These are phyloP conservation scores for Polyploca ridens DNA, from an alignment of 2,888 invertebrate genomes.

Conservation along the genomic window DNA sequence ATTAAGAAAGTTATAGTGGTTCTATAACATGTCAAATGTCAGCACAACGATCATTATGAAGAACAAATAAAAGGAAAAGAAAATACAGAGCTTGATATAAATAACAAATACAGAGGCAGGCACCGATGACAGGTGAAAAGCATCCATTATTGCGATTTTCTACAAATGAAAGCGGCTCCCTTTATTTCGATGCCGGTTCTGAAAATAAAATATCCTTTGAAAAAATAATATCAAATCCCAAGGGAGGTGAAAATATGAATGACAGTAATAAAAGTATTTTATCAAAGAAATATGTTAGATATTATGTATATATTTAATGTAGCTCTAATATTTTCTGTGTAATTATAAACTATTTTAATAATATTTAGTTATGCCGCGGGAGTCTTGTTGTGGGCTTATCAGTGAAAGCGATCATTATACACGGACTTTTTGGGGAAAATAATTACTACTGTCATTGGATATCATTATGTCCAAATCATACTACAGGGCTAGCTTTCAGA, in stretches of 20 bases:
- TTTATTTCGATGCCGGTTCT: slow-evolving; percentile 48
- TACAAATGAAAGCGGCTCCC: slow-evolving; percentile 52
- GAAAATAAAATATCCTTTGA: slow-evolving; percentile 53
- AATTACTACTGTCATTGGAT: no score
- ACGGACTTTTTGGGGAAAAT: no score
- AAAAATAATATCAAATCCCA: slow-evolving; percentile 50
- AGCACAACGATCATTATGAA: slow-evolving; percentile 5
- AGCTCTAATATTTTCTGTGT: no score
- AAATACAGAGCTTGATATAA: slow-evolving; percentile 43
- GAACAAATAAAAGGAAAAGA: slow-evolving; percentile 17
- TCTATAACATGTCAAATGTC: not conserved
- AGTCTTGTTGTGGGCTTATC: no score
- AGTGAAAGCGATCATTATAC: not conserved
- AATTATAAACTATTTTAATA: not conserved
- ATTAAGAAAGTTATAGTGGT: no score
- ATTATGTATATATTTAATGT: no score
- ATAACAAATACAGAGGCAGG: slow-evolving; percentile 43
- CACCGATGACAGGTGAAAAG: slow-evolving; percentile 64
- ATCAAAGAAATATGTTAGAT: slow-evolving; percentile 6
- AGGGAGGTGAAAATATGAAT: slow-evolving; percentile 46
- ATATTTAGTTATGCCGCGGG: no score
- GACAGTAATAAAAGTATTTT: slow-evolving; percentile 57
- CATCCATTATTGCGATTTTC: slow-evolving; percentile 60
- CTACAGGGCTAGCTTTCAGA: not conserved
- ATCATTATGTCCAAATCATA: no score